Conservation (phyloP, 2,113 vertebrate genomes). For the Pantherophis guttatus region DNA sequence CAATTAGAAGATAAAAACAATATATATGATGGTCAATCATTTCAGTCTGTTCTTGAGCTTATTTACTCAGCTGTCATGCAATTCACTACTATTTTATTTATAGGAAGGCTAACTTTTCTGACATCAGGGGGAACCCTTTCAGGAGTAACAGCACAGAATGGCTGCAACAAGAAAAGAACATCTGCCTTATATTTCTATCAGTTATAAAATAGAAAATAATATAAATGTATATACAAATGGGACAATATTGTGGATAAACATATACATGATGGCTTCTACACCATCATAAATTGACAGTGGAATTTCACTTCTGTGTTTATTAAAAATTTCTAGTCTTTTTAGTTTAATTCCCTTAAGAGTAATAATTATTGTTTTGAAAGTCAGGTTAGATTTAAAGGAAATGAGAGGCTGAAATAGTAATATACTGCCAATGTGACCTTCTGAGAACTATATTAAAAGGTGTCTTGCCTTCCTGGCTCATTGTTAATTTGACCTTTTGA, state of each 20-base stretch:
- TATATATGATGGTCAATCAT: neutral
- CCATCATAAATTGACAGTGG: no score
- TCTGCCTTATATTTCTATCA: neutral
- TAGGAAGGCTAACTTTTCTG: neutral
- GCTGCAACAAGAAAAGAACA: conserved; percentile 1
- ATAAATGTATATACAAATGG: no score
- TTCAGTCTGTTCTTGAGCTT: neutral
- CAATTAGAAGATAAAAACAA: neutral
- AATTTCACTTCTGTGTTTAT: neutral
- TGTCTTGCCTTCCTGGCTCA: neutral
- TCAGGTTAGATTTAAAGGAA: neutral
- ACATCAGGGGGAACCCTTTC: neutral
- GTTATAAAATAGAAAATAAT: no score
- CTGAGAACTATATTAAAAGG: neutral
- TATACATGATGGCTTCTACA: no score
- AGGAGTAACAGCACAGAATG: neutral
- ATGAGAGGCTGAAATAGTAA: neutral
- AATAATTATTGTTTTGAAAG: neutral
- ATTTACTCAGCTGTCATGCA: neutral
- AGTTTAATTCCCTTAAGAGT: neutral
- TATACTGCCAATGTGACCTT: neutral
- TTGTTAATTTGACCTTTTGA: neutral
- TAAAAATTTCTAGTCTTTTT: neutral
- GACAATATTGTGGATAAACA: no score
- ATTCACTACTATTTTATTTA: neutral